Evolutionary conservation across 2,888 invertebrate species (phyloP), one percentile per base, ranked within the genome.

Genomic region (Ochropacha duplaris): DNA sequence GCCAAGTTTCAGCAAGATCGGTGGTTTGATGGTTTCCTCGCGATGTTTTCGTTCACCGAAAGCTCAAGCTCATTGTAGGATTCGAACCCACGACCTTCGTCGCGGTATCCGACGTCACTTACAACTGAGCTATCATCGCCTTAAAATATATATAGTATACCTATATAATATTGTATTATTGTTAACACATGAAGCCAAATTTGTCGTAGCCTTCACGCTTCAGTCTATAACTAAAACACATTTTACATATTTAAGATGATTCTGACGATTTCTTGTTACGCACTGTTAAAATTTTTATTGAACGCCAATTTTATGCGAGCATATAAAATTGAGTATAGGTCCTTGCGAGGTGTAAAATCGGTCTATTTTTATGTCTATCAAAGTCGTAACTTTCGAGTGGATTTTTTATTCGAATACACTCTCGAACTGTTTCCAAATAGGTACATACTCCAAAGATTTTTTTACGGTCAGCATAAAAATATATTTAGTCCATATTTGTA

Each of bases 231-330:
- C 58, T 62, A 12, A 62, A 36, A 56, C 56, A 34, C 6, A 56
- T 50, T 4, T 52, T 60, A 51, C 54, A 55, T 58, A 50, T 66
- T 71, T 63, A 72, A 72, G 74, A 72, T 72, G 71, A 78, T 74
- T 64, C 71, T 68, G 78, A 70, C 79, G 77, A 78, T 77, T 81
- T 79, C 76, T 76, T 78, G 77, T 78, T 78, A 76, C 68, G 78
- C 69, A 69, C 79, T 76, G 83, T 90, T 87, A 88, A 89, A 52
- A 85, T 71, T 86, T 88, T 90, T 90, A 90, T 90, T 85, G 88
- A 81, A 84, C 79, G 71, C 75, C 77, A 64, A 75, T 86, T 89
- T 90, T 89, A 90, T 78, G 84, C 65, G 67, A 66, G 67, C 79
- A 73, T 84, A 89, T 88, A 89, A 89, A 87, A 87, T 84, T 79